phyloP scores from a whole-genome alignment of 2,797 vertebrate species.

The Oreochromis mossambicus region DNA sequence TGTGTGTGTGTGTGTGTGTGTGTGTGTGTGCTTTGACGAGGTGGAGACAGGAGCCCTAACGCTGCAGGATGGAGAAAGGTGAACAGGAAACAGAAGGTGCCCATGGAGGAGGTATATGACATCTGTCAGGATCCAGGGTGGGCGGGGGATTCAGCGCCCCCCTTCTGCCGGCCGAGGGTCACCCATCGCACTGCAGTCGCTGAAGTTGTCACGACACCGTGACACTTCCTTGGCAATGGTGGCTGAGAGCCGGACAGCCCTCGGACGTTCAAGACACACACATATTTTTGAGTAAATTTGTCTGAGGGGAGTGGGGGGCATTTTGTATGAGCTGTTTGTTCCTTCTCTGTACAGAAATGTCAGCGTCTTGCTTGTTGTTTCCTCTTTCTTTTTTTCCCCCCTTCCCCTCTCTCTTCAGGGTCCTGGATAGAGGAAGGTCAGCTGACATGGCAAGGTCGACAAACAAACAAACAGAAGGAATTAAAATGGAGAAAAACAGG shows the following conservation, averaged over 20 bases:
- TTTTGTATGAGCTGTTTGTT: conserved; percentile 63
- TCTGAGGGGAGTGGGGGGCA: conserved; percentile 43
- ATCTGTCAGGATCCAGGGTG: conserved; percentile 75
- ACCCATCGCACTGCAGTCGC: conserved; percentile 67
- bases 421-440: conserved; percentile 73
- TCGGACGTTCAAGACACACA: conserved; percentile 61
- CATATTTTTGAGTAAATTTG: conserved; percentile 69
- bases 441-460: conserved; percentile 78
- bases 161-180: conserved; percentile 69
- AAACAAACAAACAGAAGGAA: conserved; percentile 77
- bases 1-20: neutral
- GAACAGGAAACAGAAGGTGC: conserved; percentile 79
- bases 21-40: conserved; percentile 46
- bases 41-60: conserved; percentile 72
- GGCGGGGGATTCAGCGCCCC: conserved; percentile 58
- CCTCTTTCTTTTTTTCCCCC: neutral
- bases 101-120: conserved; percentile 80
- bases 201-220: conserved; percentile 74
- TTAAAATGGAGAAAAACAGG: conserved; percentile 71
- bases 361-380: conserved; percentile 49
- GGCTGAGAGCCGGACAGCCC: conserved; percentile 54
- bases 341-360: conserved; percentile 64
- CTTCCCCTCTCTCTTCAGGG: conserved; percentile 49
- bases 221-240: conserved; percentile 78
- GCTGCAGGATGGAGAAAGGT: conserved; percentile 80